phyloP scores from a whole-genome alignment of 1,140 invertebrate species.

The Lordiphosa clarofinis region DNA sequence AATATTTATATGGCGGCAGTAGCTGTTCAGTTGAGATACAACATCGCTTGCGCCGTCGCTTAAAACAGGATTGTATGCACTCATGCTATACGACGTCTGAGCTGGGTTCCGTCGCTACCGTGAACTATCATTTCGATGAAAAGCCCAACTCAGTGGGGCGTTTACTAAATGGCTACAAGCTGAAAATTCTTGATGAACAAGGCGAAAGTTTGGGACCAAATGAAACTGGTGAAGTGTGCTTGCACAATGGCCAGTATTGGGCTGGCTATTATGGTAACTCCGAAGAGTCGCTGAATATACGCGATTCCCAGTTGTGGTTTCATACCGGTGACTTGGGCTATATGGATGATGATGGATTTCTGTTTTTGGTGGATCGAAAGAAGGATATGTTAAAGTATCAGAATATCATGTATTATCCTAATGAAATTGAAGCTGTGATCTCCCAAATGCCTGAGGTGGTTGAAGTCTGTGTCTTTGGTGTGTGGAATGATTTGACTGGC shows the following conservation, averaged over 20 bases:
- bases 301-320: conserved; percentile 81
- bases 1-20: not conserved
- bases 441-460: conserved; percentile 21
- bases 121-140: conserved; percentile 11
- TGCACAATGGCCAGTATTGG: conserved; percentile 44
- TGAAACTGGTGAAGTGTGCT: conserved; percentile 84
- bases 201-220: conserved; percentile 81
- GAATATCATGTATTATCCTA: conserved; percentile 47
- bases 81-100: not conserved
- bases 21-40: conserved; percentile 1
- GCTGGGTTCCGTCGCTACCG: not conserved
- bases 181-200: conserved; percentile 79
- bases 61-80: not conserved
- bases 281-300: conserved; percentile 13
- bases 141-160: conserved; percentile 28
- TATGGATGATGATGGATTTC: conserved; percentile 80
- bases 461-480: conserved; percentile 42
- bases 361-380: conserved; percentile 82
- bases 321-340: conserved; percentile 84
- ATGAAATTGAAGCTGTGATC: conserved; percentile 39
- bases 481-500: conserved; percentile 15
- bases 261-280: conserved; percentile 39
- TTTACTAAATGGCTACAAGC: conserved; percentile 31
- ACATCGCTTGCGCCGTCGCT: not conserved
- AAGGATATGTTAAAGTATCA: conserved; percentile 82